Conservation (phyloP, 2,888 invertebrate genomes). For the Trisateles emortualis region DNA sequence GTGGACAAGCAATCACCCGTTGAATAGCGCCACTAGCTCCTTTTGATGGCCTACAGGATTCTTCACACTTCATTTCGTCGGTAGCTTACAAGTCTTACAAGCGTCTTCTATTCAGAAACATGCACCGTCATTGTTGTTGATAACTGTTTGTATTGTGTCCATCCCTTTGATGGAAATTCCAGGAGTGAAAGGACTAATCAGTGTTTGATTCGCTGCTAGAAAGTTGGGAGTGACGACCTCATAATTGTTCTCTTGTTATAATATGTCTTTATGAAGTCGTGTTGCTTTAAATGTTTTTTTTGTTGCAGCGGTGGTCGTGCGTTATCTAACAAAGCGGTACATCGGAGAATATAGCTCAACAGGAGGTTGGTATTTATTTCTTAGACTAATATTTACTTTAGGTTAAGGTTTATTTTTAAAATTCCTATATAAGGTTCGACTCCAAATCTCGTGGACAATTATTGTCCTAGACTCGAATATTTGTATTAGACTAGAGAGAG, state of each 20-base stretch:
- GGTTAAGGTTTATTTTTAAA: no score
- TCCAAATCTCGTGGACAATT: no score
- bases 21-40: slow-evolving; percentile 71
- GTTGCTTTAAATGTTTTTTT: slow-evolving; percentile 61
- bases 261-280: slow-evolving; percentile 48
- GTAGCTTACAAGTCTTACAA: slow-evolving; percentile 69
- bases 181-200: slow-evolving; percentile 82
- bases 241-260: slow-evolving; percentile 62
- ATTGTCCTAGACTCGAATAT: no score
- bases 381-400: neutral
- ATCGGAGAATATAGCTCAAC: slow-evolving; percentile 94
- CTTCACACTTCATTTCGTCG: slow-evolving; percentile 75
- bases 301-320: slow-evolving; percentile 92
- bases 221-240: slow-evolving; percentile 78
- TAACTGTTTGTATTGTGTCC: slow-evolving; percentile 76
- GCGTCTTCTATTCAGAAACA: slow-evolving; percentile 62
- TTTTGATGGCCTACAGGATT: slow-evolving; percentile 77
- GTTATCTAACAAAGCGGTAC: slow-evolving; percentile 92
- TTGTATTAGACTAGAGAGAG: no score
- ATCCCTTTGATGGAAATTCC: slow-evolving; percentile 71
- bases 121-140: slow-evolving; percentile 80
- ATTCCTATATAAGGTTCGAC: no score
- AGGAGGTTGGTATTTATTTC: slow-evolving; percentile 88
- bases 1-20: slow-evolving; percentile 71
- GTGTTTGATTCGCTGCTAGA: slow-evolving; percentile 68